These are phyloP conservation scores for Matsumurasca onukii DNA, from an alignment of 1,140 invertebrate genomes.

Conservation along the genomic window DNA sequence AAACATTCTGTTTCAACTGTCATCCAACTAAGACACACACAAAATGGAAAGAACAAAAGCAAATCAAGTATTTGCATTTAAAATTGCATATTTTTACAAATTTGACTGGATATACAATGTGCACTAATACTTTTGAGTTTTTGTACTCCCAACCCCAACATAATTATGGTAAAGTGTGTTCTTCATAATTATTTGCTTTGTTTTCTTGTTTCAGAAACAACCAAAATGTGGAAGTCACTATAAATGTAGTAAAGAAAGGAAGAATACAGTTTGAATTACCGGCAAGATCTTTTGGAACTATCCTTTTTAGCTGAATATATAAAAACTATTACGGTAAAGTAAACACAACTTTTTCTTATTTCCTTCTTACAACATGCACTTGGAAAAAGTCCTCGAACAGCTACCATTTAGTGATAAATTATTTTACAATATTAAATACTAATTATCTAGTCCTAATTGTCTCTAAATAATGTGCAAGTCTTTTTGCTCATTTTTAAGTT, in stretches of 20 bases:
- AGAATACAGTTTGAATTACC: not conserved
- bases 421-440: no score
- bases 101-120: not conserved
- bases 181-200: not conserved
- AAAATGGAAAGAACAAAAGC: not conserved
- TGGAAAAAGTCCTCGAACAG: no score
- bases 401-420: no score
- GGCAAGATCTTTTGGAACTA: slow-evolving; percentile 4
- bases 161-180: not conserved
- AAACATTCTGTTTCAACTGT: no score
- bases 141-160: no score
- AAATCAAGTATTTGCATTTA: not conserved
- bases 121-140: not conserved
- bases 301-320: no score
- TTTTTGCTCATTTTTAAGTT: no score
- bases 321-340: no score
- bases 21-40: not conserved
- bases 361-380: no score
- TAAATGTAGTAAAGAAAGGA: not conserved
- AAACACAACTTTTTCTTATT: no score
- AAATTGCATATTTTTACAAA: not conserved
- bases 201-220: slow-evolving; percentile 8
- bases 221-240: not conserved
- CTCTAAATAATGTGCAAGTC: no score
- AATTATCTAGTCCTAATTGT: no score